Base-by-base conservation (phyloP, 2,113 vertebrate species). In the Neofelis nebulosa region DNA sequence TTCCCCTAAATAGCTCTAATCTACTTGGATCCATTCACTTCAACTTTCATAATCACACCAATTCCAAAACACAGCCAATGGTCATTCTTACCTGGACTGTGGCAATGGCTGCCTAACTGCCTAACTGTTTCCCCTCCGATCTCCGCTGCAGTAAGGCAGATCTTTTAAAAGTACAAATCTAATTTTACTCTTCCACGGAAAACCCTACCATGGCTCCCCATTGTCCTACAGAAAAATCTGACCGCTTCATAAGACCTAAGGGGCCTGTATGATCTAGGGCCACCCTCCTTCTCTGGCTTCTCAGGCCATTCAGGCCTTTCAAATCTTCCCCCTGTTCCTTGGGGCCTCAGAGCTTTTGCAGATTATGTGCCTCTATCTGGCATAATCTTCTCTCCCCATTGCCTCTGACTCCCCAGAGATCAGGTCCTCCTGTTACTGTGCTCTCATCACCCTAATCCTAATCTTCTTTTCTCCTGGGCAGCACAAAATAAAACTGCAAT, bases 401-500 rank as follows among this genome's bases (percentile, higher is more conserved):
- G 52, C 78, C 50, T 85, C 83, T 52, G 36, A 57, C 31, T 55
- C n/a, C 33, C 78, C 5, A 61, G 33, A 38, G 52, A 83, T 36
- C 52, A 61, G 9, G 57, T 57, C 33, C 33, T 92, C 36, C 85
- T 27, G 50, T 45, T 52, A 63, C 81, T 45, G 68, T 5, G 41
- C 12, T 55, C 31, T 91, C 27, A 61, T 71, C 78, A 68, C 45
- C 48, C 65, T 88, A 48, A 94, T 45, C 71, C 13, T n/a, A 93
- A 69, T 89, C 41, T 7, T 78, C 61, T 85, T 57, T 63, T 90
- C 80, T 65, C 45, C 48, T 55, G 21, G 55, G 57, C 45, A 85
- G 48, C 73, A 87, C 52, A 73, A 91, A 95, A 88, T 79, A 87
- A 93, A 85, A 94, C 31, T 36, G 19, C 50, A 88, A 76, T 57